Percentiles rank a stretch among this genome's conserved stretches.
Evolutionary conservation across 2,888 invertebrate species (phyloP).

Genomic region (Napeogenes sylphis): DNA sequence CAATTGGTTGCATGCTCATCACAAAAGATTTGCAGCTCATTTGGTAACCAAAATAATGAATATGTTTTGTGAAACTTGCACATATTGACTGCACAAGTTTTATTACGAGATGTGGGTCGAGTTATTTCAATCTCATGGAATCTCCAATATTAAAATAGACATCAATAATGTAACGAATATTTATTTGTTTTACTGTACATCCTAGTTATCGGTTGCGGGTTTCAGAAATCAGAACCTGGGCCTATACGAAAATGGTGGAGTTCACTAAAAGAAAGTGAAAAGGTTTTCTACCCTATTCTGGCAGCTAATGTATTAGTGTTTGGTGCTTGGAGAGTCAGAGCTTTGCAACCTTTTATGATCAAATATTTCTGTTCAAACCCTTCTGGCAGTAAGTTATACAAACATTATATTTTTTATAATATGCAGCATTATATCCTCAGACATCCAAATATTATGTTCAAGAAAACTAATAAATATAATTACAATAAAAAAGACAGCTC

Average conservation of each 20-base stretch:
- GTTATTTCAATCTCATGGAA: no score
- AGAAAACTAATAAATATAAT: no score
- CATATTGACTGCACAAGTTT: no score
- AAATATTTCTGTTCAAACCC: slow-evolving; percentile 92
- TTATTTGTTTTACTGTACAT: background rate
- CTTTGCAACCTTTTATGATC: slow-evolving; percentile 84
- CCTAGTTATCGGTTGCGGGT: slow-evolving; percentile 13
- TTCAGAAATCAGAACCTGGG: slow-evolving; percentile 61
- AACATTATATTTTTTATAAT: no score
- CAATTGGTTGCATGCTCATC: slow-evolving; percentile 71
- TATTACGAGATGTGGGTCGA: no score
- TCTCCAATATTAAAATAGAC: no score
- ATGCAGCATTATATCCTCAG: no score
- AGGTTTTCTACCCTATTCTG: slow-evolving; percentile 88
- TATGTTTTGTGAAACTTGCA: background rate
- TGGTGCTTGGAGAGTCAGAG: slow-evolving; percentile 87
- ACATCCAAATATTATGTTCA: no score
- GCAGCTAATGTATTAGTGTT: slow-evolving; percentile 88
- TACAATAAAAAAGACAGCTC: no score
- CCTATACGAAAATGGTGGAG: slow-evolving; percentile 83
- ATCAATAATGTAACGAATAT: no score
- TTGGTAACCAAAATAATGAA: slow-evolving; percentile 7
- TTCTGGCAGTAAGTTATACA: slow-evolving; percentile 79
- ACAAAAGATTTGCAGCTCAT: slow-evolving; percentile 46
- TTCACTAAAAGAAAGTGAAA: slow-evolving; percentile 83